These are phyloP conservation scores for Nemotelus pantherinus DNA, from an alignment of 2,888 invertebrate genomes.

Conservation along the genomic window DNA sequence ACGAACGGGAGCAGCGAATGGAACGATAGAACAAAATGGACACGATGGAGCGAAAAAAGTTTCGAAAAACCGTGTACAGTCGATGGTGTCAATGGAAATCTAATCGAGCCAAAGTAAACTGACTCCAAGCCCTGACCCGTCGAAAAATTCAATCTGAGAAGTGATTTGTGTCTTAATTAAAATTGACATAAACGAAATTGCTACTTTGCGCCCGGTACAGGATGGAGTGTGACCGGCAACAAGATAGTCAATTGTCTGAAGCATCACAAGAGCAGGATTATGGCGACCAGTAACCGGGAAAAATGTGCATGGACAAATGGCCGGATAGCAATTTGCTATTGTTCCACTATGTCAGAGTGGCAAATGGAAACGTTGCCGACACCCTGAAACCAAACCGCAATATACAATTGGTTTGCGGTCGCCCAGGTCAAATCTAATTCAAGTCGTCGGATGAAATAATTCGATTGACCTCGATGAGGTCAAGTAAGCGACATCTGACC, in stretches of 20 bases:
- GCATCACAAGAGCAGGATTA: background rate
- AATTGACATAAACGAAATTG: constrained; percentile 49
- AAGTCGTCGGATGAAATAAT: constrained; percentile 12
- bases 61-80: background rate
- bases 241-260: background rate
- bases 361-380: background rate
- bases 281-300: too few species aligned
- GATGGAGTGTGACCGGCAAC: background rate
- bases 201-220: constrained; percentile 16
- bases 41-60: background rate
- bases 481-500: background rate
- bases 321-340: too few species aligned
- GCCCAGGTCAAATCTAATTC: constrained; percentile 5
- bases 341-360: background rate
- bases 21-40: too few species aligned
- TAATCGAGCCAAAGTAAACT: constrained; percentile 36
- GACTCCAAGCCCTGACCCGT: background rate
- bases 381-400: constrained; percentile 8
- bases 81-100: constrained; percentile 11
- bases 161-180: constrained; percentile 49
- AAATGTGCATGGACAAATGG: too few species aligned
- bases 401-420: background rate
- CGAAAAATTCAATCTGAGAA: constrained; percentile 40
- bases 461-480: constrained; percentile 14
- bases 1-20: background rate